A percentile compares a stretch with the other conserved stretches of the same genome.
Conservation (phyloP, 2,888 invertebrate genomes). For the Papilio elwesi region DNA sequence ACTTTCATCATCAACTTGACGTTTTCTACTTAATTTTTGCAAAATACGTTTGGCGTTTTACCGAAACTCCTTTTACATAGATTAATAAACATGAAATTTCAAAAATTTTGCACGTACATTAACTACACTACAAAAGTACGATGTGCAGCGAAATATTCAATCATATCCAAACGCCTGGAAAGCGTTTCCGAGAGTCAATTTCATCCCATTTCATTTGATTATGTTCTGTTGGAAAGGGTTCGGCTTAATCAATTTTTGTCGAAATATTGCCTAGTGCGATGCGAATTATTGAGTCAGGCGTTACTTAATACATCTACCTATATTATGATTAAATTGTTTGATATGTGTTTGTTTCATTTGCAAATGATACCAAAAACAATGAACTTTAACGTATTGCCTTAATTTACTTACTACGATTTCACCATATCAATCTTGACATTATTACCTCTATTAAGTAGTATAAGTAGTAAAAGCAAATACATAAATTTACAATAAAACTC, state of each 20-base stretch:
- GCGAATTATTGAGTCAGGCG: slow-evolving; percentile 49
- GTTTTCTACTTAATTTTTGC: slow-evolving; percentile 28
- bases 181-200: slow-evolving; percentile 62
- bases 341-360: slow-evolving; percentile 13
- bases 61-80: slow-evolving; percentile 5
- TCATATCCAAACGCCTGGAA: slow-evolving; percentile 46
- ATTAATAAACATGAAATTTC: slow-evolving; percentile 22
- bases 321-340: slow-evolving; percentile 50
- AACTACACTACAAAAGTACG: slow-evolving; percentile 1
- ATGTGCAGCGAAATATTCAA: slow-evolving; percentile 34
- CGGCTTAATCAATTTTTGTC: slow-evolving; percentile 70
- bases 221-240: slow-evolving; percentile 64
- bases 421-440: no score
- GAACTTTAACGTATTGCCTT: no score
- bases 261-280: slow-evolving; percentile 62
- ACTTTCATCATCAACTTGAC: slow-evolving; percentile 42
- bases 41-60: slow-evolving; percentile 24
- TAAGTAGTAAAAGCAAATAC: no score
- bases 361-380: no score
- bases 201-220: slow-evolving; percentile 65
- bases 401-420: no score
- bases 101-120: slow-evolving; percentile 17
- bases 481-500: no score
- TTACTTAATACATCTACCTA: slow-evolving; percentile 59
- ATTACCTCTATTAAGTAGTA: no score